Base-by-base conservation (phyloP, 2,888 invertebrate genomes). In the Empis stercorea region DNA sequence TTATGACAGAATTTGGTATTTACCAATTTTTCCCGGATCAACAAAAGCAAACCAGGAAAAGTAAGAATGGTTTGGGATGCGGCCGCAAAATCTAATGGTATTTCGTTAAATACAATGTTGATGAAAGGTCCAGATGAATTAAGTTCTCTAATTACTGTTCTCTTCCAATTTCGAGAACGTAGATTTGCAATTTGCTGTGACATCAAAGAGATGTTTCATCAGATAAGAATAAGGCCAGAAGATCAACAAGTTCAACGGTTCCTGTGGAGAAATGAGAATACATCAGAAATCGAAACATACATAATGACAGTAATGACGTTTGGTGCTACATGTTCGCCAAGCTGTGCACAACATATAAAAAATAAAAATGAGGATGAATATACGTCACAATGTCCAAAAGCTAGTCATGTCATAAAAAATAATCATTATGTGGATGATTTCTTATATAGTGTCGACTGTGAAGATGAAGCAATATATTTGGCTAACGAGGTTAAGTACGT, bases 291-390 rank as follows among this genome's bases (percentile, higher is more conserved):
- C 55, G 50, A 50, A 32, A 48, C 49, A 10, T 56, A 48, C 32
- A 40, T 45, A 15, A 55, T 55, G 55, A 20, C 43, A 1, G 51
- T 52, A 5, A 52, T 56, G 53, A 56, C 51, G 10, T 56, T 57
- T 44, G 55, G 54, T 11, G 57, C 56, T 3, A 46, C 50, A 9
- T 55, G 52, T 43, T 55, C 53, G 2, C 54, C 54, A n/a, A 48
- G 51, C 16, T 48, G 46, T 43, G 54, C 54, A 6, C 54, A 56
- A 44, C 55, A 44, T 14, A 30, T 46, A 11, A 44, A 50, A 43
- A 47, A 50, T 34, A 20, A 36, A 6, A 41, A 51, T 37, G 20
- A 58, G n/a, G 17, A 44, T 15, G 45, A 44, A 30, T 41, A 44
- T 27, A 20, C 15, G n/a, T 40, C 45, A n/a, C 13, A 17, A 23